Base-by-base conservation (phyloP, 2,113 vertebrate species). In the Leuciscus idus region DNA sequence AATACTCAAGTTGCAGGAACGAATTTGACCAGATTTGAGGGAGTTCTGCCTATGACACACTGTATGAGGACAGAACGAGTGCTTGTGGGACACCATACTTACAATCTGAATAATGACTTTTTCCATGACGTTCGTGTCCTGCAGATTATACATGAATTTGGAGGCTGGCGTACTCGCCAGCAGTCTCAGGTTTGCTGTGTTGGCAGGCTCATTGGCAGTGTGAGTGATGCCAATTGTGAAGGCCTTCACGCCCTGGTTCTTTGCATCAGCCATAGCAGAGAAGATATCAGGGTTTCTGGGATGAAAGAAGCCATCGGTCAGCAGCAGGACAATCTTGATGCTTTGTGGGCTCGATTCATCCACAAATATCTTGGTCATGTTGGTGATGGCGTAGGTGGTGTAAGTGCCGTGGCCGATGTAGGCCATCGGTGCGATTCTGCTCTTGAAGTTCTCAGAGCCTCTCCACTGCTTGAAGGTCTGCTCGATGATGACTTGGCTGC, bases 281-380 rank as follows among this genome's bases (percentile, higher is more conserved):
- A 96, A 97, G 93, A 98, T 96, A 84, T 98, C 97, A 12, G 97
- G 97, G 85, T 97, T 98, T 90, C 96, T 96, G 10, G 97, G 97
- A 83, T 98, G 96, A 72, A 95, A 95, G 23, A 95, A 92, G 6
- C 97, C 96, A 64, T 98, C 96, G 0, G 96, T 97, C 62, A 98
- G 91, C 36, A 98, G 94, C 57, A 98, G 1, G 0, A 95, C 96
- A 61, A 96, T 93, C 91, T 95, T 96, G 87, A 97, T 90, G 46
- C 95, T 95, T 21, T 91, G 91, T 0, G 73, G 89, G 50, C 78
- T 94, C 19, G 96, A 96, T 91, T 98, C 96, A 30, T 95, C 95
- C 91, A 93, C 83, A 89, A 96, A 98, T 66, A 98, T 95, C 83
- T 93, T 95, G 72, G 97, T 98, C 89, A 98, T 95, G 91, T 98